Conservation (phyloP, 2,113 vertebrate species). For the Cervus canadensis region DNA sequence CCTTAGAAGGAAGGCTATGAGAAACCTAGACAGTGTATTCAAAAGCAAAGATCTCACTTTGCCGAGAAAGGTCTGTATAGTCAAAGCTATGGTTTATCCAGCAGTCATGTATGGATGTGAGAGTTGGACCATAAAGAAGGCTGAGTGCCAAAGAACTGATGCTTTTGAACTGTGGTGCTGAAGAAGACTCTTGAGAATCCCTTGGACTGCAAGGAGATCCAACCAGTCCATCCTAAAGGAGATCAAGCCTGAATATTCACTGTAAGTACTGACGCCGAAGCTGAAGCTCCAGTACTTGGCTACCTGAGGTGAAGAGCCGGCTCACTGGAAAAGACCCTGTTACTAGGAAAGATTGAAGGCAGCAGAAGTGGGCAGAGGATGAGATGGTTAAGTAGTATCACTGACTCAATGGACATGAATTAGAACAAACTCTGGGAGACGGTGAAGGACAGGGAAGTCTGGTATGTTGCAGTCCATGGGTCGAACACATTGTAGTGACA, state of each 20-base stretch:
- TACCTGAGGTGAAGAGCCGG: rapidly evolving
- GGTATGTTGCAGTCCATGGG: not conserved
- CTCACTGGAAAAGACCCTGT: not conserved
- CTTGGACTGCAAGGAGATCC: not conserved
- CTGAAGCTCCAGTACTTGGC: not conserved
- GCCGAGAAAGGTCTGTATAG: not conserved
- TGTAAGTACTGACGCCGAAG: not conserved
- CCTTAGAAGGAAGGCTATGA: not conserved
- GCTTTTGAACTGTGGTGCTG: not conserved
- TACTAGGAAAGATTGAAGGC: not conserved
- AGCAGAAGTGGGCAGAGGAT: not conserved
- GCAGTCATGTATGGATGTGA: not conserved
- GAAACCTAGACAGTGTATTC: not conserved
- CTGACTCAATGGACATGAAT: not conserved
- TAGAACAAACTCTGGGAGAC: not conserved
- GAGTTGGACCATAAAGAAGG: not conserved
- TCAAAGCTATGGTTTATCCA: not conserved
- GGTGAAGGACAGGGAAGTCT: not conserved
- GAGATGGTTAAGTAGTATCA: not conserved
- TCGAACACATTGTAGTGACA: not conserved
- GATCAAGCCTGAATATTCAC: not conserved
- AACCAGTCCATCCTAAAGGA: not conserved
- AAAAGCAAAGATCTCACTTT: not conserved
- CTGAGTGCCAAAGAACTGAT: not conserved
- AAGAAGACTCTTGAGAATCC: not conserved